These are phyloP conservation scores for Cinclus mexicanus DNA, from an alignment of 2,113 vertebrate species.

Conservation along the genomic window DNA sequence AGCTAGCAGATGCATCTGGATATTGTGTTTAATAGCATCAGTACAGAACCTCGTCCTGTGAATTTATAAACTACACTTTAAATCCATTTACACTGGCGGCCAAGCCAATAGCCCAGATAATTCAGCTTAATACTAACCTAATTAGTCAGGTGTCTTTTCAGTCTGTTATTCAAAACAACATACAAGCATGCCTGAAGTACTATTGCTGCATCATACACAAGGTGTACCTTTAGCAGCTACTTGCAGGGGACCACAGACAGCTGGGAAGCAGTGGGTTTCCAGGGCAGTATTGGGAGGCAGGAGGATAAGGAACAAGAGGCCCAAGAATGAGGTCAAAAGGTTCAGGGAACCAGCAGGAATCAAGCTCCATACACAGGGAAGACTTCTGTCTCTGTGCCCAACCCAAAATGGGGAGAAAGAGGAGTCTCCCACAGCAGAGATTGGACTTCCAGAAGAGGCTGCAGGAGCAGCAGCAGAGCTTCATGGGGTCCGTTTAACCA, in stretches of 20 bases:
- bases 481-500: background rate
- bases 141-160: background rate
- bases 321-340: background rate
- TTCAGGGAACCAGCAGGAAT: background rate
- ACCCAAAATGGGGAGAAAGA: background rate
- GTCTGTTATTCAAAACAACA: background rate
- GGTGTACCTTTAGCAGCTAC: fast-evolving
- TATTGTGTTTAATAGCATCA: background rate
- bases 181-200: background rate
- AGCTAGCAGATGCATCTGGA: background rate
- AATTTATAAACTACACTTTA: background rate
- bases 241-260: background rate
- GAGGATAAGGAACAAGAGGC: background rate
- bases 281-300: background rate
- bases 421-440: background rate
- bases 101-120: background rate
- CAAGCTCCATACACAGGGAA: background rate
- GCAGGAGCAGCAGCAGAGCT: constrained; percentile 33
- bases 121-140: background rate
- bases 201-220: background rate
- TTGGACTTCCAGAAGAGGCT: background rate
- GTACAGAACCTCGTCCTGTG: background rate
- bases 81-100: background rate
- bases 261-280: background rate
- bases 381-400: background rate